Conservation (phyloP, 2,888 invertebrate genomes). For the Tenthredo mesomela region DNA sequence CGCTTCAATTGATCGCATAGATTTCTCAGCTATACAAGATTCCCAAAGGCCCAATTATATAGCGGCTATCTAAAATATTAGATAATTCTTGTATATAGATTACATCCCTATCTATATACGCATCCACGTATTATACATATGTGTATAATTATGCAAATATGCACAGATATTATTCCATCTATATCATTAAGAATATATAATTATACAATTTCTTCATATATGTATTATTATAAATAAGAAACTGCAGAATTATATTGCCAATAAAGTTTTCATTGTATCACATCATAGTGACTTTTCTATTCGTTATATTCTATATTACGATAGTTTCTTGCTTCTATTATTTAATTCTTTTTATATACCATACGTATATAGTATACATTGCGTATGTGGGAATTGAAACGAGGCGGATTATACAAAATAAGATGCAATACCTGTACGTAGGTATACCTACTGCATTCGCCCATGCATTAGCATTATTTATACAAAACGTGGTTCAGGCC, state of each 20-base stretch:
- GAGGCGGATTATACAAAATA: not conserved
- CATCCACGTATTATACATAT: not conserved
- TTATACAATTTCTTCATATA: not conserved
- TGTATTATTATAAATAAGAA: not conserved
- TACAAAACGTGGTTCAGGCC: conserved; percentile 17
- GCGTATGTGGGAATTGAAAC: not conserved
- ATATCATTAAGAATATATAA: not conserved
- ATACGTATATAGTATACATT: not conserved
- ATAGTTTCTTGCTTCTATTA: no score
- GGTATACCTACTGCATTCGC: not conserved
- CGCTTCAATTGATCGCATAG: not conserved
- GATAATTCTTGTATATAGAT: not conserved
- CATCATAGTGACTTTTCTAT: not conserved
- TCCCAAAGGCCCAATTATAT: conserved; percentile 2
- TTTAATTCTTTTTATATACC: no score
- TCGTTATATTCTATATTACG: not conserved
- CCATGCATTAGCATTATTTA: conserved; percentile 32
- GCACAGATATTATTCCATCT: not conserved
- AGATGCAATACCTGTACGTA: not conserved
- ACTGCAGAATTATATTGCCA: not conserved
- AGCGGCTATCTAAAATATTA: not conserved
- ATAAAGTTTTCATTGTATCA: not conserved
- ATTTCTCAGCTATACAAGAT: not conserved
- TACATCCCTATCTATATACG: not conserved
- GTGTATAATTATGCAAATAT: not conserved